Base-by-base conservation (phyloP, 2,113 vertebrate species). In the Lutjanus erythropterus region DNA sequence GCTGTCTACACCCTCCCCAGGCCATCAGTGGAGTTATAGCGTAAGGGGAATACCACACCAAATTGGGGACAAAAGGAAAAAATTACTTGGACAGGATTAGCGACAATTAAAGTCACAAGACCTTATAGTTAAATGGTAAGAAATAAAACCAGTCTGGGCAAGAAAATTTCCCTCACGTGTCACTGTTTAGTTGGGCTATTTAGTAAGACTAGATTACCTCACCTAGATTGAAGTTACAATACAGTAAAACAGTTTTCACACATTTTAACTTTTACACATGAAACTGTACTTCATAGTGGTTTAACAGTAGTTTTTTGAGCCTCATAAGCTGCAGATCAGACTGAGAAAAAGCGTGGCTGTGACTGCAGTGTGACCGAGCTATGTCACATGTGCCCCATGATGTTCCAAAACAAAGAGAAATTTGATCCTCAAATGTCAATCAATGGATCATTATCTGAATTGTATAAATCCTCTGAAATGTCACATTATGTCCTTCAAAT, bases 41-140 rank as follows among this genome's bases (percentile, higher is more conserved):
- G 23, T 49, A 29, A 21, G 6, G 33, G 52, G 56, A 68, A 59
- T 6, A 29, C 33, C 59, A 0, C 46, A 55, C 11, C 44, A 71
- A 71, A 76, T 61, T 49, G 18, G 29, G 55, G 18, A 71, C 29
- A 75, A 80, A 64, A 25, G 35, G 69, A 9, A 37, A 18, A 29
- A 68, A 49, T 23, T 0, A 29, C 10, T 37, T 41, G 21, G 25
- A 67, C 10, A 27, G 25, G 23, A 29, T 70, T 50, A 64, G 47
- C 18, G 25, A 16, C 2, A 3, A 52, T 35, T 80, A 2, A 31
- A 56, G 69, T 64, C 62, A 62, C 56, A 78, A 56, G 39, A 58
- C 41, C 18, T 42, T 41, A 5, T 16, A 46, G 11, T 55, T n/a
- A n/a, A n/a, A 37, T 21, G 44, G 21, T 12, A 41, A 56, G 60